A percentile compares a stretch with the other conserved stretches of the same genome.
Conservation (phyloP, 2,113 vertebrate species). For the Fulica atra region DNA sequence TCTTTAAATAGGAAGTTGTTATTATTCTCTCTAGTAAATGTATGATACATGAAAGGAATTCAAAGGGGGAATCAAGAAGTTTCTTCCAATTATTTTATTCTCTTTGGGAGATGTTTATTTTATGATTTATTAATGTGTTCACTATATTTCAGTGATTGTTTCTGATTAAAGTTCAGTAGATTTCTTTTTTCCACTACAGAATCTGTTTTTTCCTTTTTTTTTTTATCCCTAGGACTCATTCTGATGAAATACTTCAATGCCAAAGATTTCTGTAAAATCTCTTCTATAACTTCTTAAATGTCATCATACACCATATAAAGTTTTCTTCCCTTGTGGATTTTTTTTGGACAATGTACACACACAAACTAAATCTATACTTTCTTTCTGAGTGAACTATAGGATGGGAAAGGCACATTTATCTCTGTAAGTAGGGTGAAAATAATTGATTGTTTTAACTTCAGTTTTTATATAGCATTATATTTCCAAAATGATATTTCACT, state of each 20-base stretch:
- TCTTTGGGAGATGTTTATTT: not conserved
- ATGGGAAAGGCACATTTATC: not conserved
- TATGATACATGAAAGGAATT: not conserved
- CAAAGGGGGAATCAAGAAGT: not conserved
- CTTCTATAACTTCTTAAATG: not conserved
- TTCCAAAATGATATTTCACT: not conserved
- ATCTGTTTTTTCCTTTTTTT: not conserved
- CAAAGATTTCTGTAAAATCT: not conserved
- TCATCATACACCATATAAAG: not conserved
- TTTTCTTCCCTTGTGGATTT: not conserved
- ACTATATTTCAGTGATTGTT: not conserved
- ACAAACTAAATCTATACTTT: not conserved
- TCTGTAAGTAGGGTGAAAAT: not conserved
- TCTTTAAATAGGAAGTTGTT: not conserved
- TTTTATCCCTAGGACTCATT: not conserved
- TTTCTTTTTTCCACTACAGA: not conserved
- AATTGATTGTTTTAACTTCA: not conserved
- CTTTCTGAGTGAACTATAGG: not conserved
- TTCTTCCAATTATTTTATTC: not conserved
- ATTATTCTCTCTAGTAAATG: not conserved
- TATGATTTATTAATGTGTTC: not conserved
- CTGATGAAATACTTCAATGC: not conserved
- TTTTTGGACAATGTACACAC: not conserved
- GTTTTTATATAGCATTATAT: not conserved
- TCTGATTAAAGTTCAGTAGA: not conserved